Conservation (phyloP, 2,797 vertebrate species). For the Amphiprion clarkii region DNA sequence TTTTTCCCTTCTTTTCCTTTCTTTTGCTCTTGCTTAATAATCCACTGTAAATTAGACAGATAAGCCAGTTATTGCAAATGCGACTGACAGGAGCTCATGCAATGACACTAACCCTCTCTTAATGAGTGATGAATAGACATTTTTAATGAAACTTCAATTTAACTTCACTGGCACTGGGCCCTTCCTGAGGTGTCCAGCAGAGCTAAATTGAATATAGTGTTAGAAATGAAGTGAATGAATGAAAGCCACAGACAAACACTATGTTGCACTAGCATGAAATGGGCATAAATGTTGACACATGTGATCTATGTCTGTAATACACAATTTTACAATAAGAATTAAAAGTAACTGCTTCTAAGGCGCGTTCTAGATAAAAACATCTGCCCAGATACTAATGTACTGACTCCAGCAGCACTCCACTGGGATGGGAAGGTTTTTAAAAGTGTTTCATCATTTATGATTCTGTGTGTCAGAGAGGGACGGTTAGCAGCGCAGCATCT, state of each 20-base stretch:
- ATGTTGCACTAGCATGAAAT: constrained; percentile 42
- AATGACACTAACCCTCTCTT: constrained; percentile 65
- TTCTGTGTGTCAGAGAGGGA: constrained; percentile 70
- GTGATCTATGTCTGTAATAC: neutral
- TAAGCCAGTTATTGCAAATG: constrained; percentile 77
- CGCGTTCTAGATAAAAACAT: neutral
- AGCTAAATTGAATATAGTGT: constrained; percentile 55
- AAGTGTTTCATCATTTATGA: constrained; percentile 65
- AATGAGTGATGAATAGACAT: constrained; percentile 29
- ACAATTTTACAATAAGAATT: neutral
- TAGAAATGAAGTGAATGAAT: constrained; percentile 54
- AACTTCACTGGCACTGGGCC: constrained; percentile 42
- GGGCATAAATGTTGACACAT: constrained; percentile 49
- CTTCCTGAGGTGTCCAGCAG: constrained; percentile 14
- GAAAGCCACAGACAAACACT: constrained; percentile 51
- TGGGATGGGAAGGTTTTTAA: constrained; percentile 13
- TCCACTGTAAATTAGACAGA: constrained; percentile 88
- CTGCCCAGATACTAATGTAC: constrained; percentile 9
- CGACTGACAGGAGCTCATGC: constrained; percentile 70
- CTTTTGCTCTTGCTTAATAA: constrained; percentile 83
- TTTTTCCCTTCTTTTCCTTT: constrained; percentile 72
- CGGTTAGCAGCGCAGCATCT: constrained; percentile 50
- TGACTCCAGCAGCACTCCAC: constrained; percentile 34
- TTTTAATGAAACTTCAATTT: constrained; percentile 51
- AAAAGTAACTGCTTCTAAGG: constrained; percentile 5